Evolutionary conservation across 1,140 invertebrate genomes (phyloP), one percentile per base, ranked within the genome.

Genomic region (Drosophila sulfurigaster): DNA sequence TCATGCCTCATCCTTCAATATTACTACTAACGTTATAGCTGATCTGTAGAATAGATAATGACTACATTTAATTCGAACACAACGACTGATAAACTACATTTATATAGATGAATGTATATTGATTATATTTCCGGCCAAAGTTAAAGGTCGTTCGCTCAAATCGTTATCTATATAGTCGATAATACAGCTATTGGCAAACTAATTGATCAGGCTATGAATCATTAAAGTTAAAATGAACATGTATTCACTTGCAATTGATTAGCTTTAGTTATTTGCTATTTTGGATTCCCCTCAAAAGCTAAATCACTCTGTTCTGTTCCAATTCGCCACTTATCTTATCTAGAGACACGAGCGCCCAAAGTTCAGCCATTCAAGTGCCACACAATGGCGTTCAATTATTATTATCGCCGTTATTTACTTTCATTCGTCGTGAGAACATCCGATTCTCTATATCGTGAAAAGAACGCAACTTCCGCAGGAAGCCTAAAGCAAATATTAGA

Each of bases 301-400:
- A 52, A 51, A 11, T 41, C 38, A 25, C 20, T 25, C 20, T 25
- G 20, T 25, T 63, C 28, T 56, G 28, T 65, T 48, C 35, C n/a
- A 57, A 16, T 32, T 16, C 2, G 15, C 6, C 5, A 11, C 32
- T 52, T 76, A 71, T 71, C 68, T 76, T 32, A 72, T 76, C 68
- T 51, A 45, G 46, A 45, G 52, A 65, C 38, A 60, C 60, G 43
- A 62, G 62, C 20, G 56, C 30, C 13, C 74, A 72, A 72, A 76
- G 60, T 54, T 71, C 41, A 59, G 16, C 10, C 28, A 59, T 13
- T 56, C 15, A 59, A 71, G 54, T 65, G 60, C 30, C 13, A 62
- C 15, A 72, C 74, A 72, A 72, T 62, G 48, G 49, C 57, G 32
- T 59, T 56, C 46, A 71, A 71, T 71, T 75, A 59, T 58, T 25